A percentile compares a stretch with the other conserved stretches of the same genome.
Conservation (phyloP, 23 tunicate genomes). For the Ciona savignyi region DNA sequence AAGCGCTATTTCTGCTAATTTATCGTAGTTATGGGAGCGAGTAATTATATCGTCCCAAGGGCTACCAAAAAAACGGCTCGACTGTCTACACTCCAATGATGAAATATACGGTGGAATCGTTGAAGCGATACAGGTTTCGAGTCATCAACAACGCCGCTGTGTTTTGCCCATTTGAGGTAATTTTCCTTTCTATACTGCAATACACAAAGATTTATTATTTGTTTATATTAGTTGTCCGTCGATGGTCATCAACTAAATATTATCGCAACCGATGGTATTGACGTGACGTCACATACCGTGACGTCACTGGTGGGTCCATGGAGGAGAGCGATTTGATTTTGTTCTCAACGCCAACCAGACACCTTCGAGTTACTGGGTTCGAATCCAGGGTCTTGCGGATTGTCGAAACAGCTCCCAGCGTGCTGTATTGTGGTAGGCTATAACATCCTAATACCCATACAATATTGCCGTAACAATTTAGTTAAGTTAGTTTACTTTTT, state of each 20-base stretch:
- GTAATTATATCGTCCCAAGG: neutral
- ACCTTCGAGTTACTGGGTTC: constrained; percentile 39
- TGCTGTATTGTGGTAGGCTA: constrained; percentile 57
- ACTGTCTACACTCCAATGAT: constrained; percentile 19
- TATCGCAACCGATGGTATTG: constrained; percentile 76
- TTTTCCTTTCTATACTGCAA: neutral
- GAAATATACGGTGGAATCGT: constrained; percentile 23
- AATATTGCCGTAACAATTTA: neutral
- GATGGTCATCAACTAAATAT: constrained; percentile 49
- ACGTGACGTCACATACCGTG: constrained; percentile 48
- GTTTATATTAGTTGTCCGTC: constrained; percentile 57
- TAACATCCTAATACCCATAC: neutral
- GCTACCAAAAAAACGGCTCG: neutral
- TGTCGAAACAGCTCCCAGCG: constrained; percentile 56
- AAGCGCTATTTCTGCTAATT: constrained; percentile 1
- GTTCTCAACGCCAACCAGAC: constrained; percentile 51
- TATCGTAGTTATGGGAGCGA: no score
- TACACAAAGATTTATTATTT: no score
- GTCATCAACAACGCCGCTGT: constrained; percentile 76
- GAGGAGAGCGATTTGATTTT: constrained; percentile 83
- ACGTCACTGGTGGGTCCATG: constrained; percentile 64
- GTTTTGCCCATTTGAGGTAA: constrained; percentile 86
- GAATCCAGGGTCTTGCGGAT: constrained; percentile 88
- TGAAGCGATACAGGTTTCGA: constrained; percentile 64
- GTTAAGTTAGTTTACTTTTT: no score